Conservation (phyloP, 2,797 vertebrate species). For the Paramormyrops hopkinsi region DNA sequence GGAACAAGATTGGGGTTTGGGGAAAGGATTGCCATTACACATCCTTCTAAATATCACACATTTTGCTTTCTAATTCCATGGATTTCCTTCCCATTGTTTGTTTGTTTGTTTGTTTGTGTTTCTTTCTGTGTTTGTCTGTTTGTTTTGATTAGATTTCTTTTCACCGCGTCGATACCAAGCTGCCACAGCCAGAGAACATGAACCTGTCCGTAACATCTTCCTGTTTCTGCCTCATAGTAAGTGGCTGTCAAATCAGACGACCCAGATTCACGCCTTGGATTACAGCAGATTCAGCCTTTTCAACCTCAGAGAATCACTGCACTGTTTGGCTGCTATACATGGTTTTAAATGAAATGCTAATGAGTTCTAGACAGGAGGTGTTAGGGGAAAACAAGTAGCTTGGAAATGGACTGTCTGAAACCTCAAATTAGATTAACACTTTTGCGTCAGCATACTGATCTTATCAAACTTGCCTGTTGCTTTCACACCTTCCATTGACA, state of each 20-base stretch:
- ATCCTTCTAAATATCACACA: slow-evolving; percentile 26
- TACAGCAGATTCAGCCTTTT: neutral
- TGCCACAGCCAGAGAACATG: slow-evolving; percentile 48
- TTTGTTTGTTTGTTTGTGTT: slow-evolving; percentile 39
- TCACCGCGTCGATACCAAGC: slow-evolving; percentile 50
- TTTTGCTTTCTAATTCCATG: slow-evolving; percentile 44
- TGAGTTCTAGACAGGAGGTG: neutral
- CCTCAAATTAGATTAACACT: neutral
- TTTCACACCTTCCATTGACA: neutral
- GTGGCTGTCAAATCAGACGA: slow-evolving; percentile 45
- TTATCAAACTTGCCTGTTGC: neutral
- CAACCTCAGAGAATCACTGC: neutral
- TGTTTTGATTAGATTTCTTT: slow-evolving; percentile 56
- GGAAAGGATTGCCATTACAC: slow-evolving; percentile 1
- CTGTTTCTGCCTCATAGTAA: slow-evolving; percentile 55
- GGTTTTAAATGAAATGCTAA: neutral
- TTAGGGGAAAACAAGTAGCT: neutral
- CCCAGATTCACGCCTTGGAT: neutral
- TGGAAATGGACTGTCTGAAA: neutral
- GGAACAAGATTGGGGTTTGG: neutral
- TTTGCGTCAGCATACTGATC: neutral
- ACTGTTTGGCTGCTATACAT: neutral
- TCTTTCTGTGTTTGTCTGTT: slow-evolving; percentile 42
- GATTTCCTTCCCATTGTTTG: slow-evolving; percentile 38
- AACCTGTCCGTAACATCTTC: slow-evolving; percentile 48